Base-by-base conservation (phyloP, 2,888 invertebrate species). In the Polydrusus cervinus region DNA sequence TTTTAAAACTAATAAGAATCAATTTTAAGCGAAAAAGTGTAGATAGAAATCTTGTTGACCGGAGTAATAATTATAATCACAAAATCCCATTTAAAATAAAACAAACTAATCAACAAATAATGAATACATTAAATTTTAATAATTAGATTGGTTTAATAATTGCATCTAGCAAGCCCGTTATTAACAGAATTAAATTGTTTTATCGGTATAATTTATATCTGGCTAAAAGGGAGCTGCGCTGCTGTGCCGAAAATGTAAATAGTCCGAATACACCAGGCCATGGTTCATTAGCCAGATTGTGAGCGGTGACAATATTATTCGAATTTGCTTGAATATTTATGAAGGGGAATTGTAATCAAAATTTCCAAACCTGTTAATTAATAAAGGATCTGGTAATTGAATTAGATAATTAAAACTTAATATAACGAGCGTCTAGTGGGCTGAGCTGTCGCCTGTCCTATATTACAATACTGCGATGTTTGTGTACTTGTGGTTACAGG, bases 271-370 rank as follows among this genome's bases (percentile, higher is more conserved):
- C 78, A 78, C 75, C 71, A 73, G 78, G 79, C 78, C 81, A 67
- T 20, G 79, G 80, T 84, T 84, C 84, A 84, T 84, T 84, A 84
- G 82, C 81, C 80, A 82, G 82, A 83, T 83, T 83, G 82, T 64
- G 75, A 67, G 64, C 75, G 80, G 81, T 81, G 81, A 83, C 81
- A 81, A 80, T 82, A 83, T 83, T 81, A 82, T 83, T 82, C 81
- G 79, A 79, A 82, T 83, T 18, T 82, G 80, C 78, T 78, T 83
- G 84, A 84, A 84, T 83, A 84, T 84, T 84, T 83, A 84, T 84
- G 83, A 83, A 83, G 82, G 81, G 81, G 81, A 81, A 82, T 78
- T 77, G 80, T 82, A 83, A 84, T 84, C 82, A 83, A 81, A 83
- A 83, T 83, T 81, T 83, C 82, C 82, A 82, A 81, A 81, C 82